Percentiles rank a stretch among this genome's conserved stretches.
Conservation (phyloP, 1,140 invertebrate species). For the Bombus turneri region DNA sequence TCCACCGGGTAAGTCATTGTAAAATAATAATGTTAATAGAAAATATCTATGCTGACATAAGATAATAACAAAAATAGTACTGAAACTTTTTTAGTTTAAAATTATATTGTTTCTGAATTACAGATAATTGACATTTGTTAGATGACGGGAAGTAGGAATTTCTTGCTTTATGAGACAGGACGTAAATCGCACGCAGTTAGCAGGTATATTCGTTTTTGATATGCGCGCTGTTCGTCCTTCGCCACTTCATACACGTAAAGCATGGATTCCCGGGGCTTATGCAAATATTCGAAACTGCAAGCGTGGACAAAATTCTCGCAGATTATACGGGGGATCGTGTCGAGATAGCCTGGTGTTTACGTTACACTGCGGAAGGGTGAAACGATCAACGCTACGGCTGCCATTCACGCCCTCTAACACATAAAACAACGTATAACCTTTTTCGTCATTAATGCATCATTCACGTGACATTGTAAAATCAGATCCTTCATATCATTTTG, state of each 20-base stretch:
- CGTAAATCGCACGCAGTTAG: background rate
- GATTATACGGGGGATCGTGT: conserved; percentile 55
- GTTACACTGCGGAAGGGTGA: background rate
- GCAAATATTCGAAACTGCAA: conserved; percentile 64
- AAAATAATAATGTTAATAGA: too few species aligned
- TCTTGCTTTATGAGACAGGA: background rate
- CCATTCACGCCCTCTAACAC: background rate
- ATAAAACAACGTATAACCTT: background rate
- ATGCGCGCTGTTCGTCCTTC: conserved; percentile 22
- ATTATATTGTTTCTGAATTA: background rate
- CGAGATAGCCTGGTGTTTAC: conserved; percentile 54
- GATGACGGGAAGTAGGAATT: background rate
- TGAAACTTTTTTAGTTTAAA: too few species aligned
- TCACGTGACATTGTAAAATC: background rate
- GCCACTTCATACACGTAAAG: conserved; percentile 19
- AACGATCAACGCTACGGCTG: conserved; percentile 12
- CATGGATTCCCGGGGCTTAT: conserved; percentile 50
- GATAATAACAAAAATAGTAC: too few species aligned
- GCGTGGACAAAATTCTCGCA: conserved; percentile 56
- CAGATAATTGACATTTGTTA: too few species aligned
- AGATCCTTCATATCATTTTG: background rate
- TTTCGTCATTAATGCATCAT: background rate
- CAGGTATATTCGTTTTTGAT: background rate
- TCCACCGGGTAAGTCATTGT: too few species aligned
- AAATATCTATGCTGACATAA: too few species aligned